Evolutionary conservation across 1,140 invertebrate species (phyloP).

Genomic region (Drosophila ohnishii): DNA sequence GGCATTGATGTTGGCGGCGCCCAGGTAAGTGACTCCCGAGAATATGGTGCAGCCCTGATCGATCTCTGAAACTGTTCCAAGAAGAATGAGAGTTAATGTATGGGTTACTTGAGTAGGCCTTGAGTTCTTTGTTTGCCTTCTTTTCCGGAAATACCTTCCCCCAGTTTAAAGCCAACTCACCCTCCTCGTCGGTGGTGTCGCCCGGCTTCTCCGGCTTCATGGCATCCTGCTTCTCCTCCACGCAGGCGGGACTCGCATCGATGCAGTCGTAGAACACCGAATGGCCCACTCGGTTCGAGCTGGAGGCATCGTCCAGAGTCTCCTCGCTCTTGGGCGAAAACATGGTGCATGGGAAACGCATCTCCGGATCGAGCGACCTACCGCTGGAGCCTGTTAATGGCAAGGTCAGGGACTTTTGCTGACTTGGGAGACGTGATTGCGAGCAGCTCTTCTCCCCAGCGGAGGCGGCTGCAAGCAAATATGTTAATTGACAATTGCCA

Average conservation of each 20-base stretch:
- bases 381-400: slow-evolving; percentile 60
- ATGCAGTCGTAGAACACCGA: slow-evolving; percentile 84
- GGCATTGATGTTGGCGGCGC: slow-evolving; percentile 95
- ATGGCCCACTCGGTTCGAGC: slow-evolving; percentile 82
- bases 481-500: slow-evolving; percentile 48
- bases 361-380: slow-evolving; percentile 47
- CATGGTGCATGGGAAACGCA: slow-evolving; percentile 66
- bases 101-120: background rate
- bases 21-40: slow-evolving; percentile 96
- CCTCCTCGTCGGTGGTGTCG: slow-evolving; percentile 88
- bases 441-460: slow-evolving; percentile 26
- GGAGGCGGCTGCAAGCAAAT: slow-evolving; percentile 19
- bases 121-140: background rate
- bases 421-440: slow-evolving; percentile 34
- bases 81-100: background rate
- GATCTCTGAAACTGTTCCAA: slow-evolving; percentile 87
- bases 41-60: slow-evolving; percentile 95
- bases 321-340: slow-evolving; percentile 73
- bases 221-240: slow-evolving; percentile 89
- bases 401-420: slow-evolving; percentile 75
- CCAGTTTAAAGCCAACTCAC: slow-evolving; percentile 77
- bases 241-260: slow-evolving; percentile 83
- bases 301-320: slow-evolving; percentile 72
- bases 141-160: background rate
- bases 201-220: slow-evolving; percentile 88